These are phyloP conservation scores for Lacerta agilis DNA, from an alignment of 2,797 vertebrate species.

Conservation along the genomic window DNA sequence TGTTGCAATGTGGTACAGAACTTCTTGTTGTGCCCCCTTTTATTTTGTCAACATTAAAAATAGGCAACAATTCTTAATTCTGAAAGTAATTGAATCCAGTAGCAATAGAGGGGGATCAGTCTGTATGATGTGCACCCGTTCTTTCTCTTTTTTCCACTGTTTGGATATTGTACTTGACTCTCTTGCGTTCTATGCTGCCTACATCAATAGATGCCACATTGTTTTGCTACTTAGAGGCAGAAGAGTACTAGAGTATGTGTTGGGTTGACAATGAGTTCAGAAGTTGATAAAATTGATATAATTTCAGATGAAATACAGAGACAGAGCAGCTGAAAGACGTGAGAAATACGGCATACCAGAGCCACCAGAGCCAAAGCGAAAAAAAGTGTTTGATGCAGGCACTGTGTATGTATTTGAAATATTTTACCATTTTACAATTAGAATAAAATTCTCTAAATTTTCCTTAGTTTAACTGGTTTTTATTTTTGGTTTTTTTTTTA, in stretches of 20 bases:
- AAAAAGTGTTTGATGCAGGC: slow-evolving; percentile 91
- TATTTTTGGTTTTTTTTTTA: slow-evolving; percentile 66
- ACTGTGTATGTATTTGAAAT: slow-evolving; percentile 82
- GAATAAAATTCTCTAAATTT: rapidly evolving
- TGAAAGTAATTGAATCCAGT: background rate
- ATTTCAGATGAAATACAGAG: slow-evolving; percentile 93
- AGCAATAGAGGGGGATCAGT: background rate
- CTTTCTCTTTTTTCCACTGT: background rate
- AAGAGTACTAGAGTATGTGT: background rate
- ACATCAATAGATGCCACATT: background rate
- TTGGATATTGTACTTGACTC: background rate
- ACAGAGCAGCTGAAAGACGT: slow-evolving; percentile 94
- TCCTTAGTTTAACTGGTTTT: slow-evolving; percentile 37
- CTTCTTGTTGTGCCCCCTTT: background rate
- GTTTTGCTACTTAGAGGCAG: background rate
- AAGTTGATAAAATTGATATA: background rate
- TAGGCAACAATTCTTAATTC: background rate
- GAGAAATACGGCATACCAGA: slow-evolving; percentile 98
- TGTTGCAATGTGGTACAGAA: background rate
- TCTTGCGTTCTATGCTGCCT: background rate
- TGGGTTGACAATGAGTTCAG: background rate
- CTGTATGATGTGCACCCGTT: background rate
- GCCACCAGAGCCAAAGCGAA: slow-evolving; percentile 95
- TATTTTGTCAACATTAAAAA: background rate
- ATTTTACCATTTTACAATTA: background rate